Conservation (phyloP, 2,113 vertebrate species). For the Castor canadensis region DNA sequence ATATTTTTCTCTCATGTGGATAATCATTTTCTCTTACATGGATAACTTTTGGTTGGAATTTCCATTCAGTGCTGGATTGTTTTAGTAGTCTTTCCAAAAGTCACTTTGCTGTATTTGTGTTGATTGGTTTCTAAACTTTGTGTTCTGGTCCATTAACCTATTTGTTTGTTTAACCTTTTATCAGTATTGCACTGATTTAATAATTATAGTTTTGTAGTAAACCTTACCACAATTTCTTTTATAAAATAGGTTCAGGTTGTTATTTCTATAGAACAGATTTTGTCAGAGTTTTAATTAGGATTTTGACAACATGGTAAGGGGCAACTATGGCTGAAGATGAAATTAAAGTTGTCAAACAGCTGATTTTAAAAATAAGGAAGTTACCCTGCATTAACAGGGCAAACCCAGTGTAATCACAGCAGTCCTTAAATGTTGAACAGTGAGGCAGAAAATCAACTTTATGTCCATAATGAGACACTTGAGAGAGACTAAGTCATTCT, state of each 20-base stretch:
- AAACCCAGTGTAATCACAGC: background rate
- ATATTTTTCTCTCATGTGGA: too few species aligned
- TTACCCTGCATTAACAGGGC: background rate
- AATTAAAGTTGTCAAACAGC: background rate
- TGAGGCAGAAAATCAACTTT: background rate
- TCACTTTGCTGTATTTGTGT: background rate
- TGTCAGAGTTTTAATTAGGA: background rate
- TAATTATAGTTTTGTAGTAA: background rate
- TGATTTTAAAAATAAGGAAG: background rate
- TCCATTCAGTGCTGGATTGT: background rate
- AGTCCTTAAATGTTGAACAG: background rate
- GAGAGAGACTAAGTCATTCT: background rate
- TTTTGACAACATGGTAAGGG: background rate
- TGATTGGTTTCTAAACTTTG: background rate
- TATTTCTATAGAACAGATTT: background rate
- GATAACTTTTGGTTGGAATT: background rate
- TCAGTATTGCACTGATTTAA: background rate
- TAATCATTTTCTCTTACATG: background rate
- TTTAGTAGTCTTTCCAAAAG: background rate
- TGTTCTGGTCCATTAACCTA: background rate
- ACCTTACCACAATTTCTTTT: background rate
- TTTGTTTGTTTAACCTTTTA: background rate
- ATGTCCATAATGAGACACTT: background rate
- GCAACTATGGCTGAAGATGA: background rate
- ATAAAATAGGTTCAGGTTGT: background rate